These are phyloP conservation scores for Ochropacha duplaris DNA, from an alignment of 2,888 invertebrate genomes.

Conservation along the genomic window DNA sequence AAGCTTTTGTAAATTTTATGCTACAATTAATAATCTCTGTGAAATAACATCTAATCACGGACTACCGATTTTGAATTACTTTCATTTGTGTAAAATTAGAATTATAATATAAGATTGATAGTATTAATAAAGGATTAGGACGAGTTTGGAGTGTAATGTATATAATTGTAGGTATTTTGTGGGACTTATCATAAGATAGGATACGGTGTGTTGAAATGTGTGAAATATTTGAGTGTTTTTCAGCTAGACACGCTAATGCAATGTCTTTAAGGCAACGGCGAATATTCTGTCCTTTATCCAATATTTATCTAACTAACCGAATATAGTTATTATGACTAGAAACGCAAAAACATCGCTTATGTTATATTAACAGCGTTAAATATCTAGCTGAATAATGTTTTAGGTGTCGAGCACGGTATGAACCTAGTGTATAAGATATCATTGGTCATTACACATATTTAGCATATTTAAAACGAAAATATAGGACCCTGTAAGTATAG, in stretches of 20 bases:
- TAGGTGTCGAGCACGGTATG: conserved; percentile 75
- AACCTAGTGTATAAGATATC: conserved; percentile 56
- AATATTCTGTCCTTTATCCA: background rate
- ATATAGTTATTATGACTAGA: background rate
- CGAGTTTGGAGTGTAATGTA: conserved; percentile 48
- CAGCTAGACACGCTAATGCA: conserved; percentile 2
- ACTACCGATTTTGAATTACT: conserved; percentile 36
- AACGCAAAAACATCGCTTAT: background rate
- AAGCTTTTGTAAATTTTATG: conserved; percentile 67
- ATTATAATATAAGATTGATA: conserved; percentile 12
- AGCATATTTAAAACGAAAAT: conserved; percentile 39
- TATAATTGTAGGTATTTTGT: conserved; percentile 51
- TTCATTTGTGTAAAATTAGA: conserved; percentile 37
- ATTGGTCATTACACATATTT: conserved; percentile 38
- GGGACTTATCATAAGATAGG: conserved; percentile 47
- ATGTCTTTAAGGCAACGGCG: background rate
- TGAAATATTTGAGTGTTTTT: conserved; percentile 8
- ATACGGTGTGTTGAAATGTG: conserved; percentile 36
- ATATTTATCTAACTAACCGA: background rate
- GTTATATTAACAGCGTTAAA: background rate
- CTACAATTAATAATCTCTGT: conserved; percentile 6
- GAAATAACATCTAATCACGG: background rate
- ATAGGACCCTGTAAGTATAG: conserved; percentile 60
- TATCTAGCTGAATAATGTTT: conserved; percentile 34
- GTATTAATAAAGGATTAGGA: conserved; percentile 33